Base-by-base conservation (phyloP, 2,888 invertebrate species). In the Choristoneura rosaceana region DNA sequence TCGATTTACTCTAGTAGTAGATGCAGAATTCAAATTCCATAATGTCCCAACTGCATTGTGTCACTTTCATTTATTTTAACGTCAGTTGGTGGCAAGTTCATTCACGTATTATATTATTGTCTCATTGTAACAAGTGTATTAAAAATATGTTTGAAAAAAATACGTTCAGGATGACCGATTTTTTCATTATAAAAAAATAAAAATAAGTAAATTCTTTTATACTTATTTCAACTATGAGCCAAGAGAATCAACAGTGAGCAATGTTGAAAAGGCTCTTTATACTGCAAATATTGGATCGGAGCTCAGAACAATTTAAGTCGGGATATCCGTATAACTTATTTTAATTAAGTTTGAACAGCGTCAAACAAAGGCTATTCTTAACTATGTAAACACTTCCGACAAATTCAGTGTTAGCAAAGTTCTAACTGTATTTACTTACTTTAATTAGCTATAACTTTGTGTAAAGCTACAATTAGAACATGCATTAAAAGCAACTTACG, bases 201-300 rank as follows among this genome's bases (percentile, higher is more conserved):
- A 4, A 38, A 38, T 38, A 38, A 38, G 43, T 43, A 12, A 43
- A 12, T 43, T 43, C 12, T 10, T 43, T 12, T 12, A 43, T 55
- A 55, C 55, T 2, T 55, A 55, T 9, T 25, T 12, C 10, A 52
- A 15, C 47, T 52, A 25, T 12, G 50, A 17, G 15, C 52, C 9
- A 9, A 52, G 17, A 52, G 17, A 47, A 52, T 7, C 43, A 55
- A 69, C 5, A 69, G 8, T 14, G 25, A n/a, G 33, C 34, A 43
- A 55, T 33, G 43, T 47, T 55, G 14, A 64, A 55, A 70, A 70
- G 58, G 38, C 38, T 63, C 59, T 70, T 59, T 17, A 52, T 7
- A 15, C 41, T 25, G 58, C 61, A 63, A 63, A 69, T 58, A 70
- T 60, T 65, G 43, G 59, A 71, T 50, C 41, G 52, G 33, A 60